Conservation (phyloP, 2,888 invertebrate species). For the Melolontha melolontha region DNA sequence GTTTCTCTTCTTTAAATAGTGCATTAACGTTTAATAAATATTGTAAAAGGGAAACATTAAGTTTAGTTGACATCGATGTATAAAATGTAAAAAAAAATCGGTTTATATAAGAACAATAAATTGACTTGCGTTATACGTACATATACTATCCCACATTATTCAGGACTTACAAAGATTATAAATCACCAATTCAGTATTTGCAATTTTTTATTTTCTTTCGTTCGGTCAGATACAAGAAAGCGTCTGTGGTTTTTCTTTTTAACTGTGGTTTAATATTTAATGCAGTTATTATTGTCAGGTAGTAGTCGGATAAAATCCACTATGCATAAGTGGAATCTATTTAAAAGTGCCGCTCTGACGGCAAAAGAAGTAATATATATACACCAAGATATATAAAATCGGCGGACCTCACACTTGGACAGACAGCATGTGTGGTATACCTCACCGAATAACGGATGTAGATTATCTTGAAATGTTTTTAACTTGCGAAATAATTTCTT, state of each 20-base stretch:
- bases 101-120: too few relatives aligned
- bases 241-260: not conserved
- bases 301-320: conserved; percentile 5
- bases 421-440: conserved; percentile 45
- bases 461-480: conserved; percentile 27
- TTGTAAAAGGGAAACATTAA: too few relatives aligned
- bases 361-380: conserved; percentile 46
- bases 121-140: too few relatives aligned
- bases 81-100: too few relatives aligned
- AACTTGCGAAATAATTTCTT: conserved; percentile 30
- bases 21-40: too few relatives aligned
- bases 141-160: too few relatives aligned
- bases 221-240: not conserved
- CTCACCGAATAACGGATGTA: conserved; percentile 28
- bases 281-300: conserved; percentile 3
- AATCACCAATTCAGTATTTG: not conserved
- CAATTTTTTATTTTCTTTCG: not conserved
- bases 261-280: conserved; percentile 24
- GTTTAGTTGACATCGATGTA: too few relatives aligned
- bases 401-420: conserved; percentile 50
- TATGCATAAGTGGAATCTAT: conserved; percentile 34
- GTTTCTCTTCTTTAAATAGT: too few relatives aligned
- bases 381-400: conserved; percentile 46
- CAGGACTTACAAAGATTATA: too few relatives aligned
- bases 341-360: conserved; percentile 45